These are phyloP conservation scores for Nasonovia ribisnigri DNA, from an alignment of 2,888 invertebrate species.

Conservation along the genomic window DNA sequence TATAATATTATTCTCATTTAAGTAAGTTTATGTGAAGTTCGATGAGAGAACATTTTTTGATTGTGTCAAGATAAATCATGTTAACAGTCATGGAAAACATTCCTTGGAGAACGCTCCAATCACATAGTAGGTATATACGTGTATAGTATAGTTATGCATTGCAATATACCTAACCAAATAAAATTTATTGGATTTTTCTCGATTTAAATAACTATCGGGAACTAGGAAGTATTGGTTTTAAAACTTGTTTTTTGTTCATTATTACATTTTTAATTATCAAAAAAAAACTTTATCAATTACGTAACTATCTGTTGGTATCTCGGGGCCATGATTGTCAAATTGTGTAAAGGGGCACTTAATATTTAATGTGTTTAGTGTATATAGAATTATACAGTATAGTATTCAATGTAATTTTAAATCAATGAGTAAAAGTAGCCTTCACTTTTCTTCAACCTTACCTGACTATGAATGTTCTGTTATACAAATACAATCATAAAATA, in stretches of 20 bases:
- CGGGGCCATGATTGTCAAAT: constrained; percentile 7
- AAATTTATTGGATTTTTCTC: not conserved
- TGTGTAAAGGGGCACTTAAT: constrained; percentile 1
- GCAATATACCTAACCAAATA: not conserved
- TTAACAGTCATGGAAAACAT: not conserved
- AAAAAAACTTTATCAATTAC: not conserved
- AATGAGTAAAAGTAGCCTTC: constrained; percentile 17
- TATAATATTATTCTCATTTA: not conserved
- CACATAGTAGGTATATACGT: not conserved
- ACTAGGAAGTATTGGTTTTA: not conserved
- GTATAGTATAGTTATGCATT: not conserved
- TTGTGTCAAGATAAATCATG: not conserved
- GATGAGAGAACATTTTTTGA: not conserved
- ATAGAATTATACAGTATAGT: not conserved
- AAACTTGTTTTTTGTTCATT: not conserved
- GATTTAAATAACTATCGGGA: not conserved
- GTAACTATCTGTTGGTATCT: not conserved
- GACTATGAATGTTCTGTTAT: not conserved
- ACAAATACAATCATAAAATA: not conserved
- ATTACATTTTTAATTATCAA: not conserved
- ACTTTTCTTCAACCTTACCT: constrained; percentile 9
- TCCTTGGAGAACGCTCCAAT: not conserved
- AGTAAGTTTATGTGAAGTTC: not conserved
- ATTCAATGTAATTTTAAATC: not conserved
- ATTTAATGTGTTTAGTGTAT: not conserved